Evolutionary conservation across 1,140 invertebrate genomes (phyloP), one percentile per base, ranked within the genome.

Genomic region (Cyclina sinensis): DNA sequence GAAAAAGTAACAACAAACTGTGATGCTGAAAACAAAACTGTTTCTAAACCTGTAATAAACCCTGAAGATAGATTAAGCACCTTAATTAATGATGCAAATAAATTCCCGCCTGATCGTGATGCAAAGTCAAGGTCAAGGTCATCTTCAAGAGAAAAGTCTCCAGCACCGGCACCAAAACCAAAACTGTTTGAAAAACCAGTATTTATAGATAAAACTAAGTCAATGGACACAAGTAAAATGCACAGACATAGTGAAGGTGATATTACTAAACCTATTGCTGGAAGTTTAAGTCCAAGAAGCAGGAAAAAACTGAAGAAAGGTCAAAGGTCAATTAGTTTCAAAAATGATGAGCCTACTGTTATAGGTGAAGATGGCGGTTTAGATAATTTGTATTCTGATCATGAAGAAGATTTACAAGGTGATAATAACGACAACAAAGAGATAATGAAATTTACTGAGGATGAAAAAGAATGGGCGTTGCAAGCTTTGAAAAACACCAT

Each of bases 361-460:
- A 94, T 95, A 48, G 94, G 94, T 24, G 82, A 92, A 39, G 93
- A 95, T 88, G 94, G 94, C 27, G 94, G 94, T 16, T 65, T 92
- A 21, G 92, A 92, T 83, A 94, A 93, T 89, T 46, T 94, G 30
- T 88, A 91, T 76, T 81, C 88, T 43, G 92, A 92, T 65, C 82
- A 91, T 32, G 86, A 90, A 27, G 86, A 91, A 18, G 84, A 74
- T 51, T 89, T 90, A 7, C 24, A 51, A 30, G 32, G 30, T 18
- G 37, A 79, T 27, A 85, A 62, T 24, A 68, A 62, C 32, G 91
- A 90, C 0, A 37, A 54, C 0, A 88, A 59, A 37, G 89, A 91
- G 79, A 79, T 91, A 0, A 81, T 93, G 27, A 85, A 90, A 1
- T 91, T 94, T 35, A 94, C 94, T 12, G 92, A 94, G 32, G 93